These are phyloP conservation scores for Ptycholaimellus sp. DNA, from an alignment of 2,888 invertebrate species.

Conservation along the genomic window DNA sequence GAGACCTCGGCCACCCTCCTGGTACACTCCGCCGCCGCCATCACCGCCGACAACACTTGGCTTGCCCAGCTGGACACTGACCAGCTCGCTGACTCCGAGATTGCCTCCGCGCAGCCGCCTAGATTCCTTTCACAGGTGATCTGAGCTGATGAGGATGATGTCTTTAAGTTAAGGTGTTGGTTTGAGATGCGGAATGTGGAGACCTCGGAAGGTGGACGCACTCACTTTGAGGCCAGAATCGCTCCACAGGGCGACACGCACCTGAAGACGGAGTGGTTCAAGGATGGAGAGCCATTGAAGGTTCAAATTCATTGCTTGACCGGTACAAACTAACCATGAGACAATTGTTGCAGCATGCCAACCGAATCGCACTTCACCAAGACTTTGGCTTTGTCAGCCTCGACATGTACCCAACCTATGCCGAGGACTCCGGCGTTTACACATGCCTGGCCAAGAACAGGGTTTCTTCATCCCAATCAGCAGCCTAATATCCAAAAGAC, in stretches of 20 bases:
- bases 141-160: neutral
- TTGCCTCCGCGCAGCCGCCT: neutral
- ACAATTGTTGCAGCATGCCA: slow-evolving; percentile 30
- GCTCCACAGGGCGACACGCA: slow-evolving; percentile 86
- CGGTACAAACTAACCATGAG: too few relatives aligned
- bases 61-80: neutral
- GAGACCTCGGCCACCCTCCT: slow-evolving; percentile 39
- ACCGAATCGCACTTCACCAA: slow-evolving; percentile 18
- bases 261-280: slow-evolving; percentile 38
- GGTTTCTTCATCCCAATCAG: too few relatives aligned
- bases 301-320: too few relatives aligned
- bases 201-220: slow-evolving; percentile 61
- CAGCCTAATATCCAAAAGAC: too few relatives aligned
- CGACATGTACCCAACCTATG: slow-evolving; percentile 30
- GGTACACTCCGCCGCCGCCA: too few relatives aligned
- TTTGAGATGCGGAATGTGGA: slow-evolving; percentile 19
- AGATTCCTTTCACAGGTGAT: neutral
- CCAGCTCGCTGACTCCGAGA: slow-evolving; percentile 6
- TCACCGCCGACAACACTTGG: neutral
- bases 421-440: slow-evolving; percentile 86
- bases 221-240: slow-evolving; percentile 88
- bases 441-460: slow-evolving; percentile 50
- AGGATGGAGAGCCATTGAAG: slow-evolving; percentile 30
- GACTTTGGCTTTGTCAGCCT: slow-evolving; percentile 24
- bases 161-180: slow-evolving; percentile 12